A percentile compares a stretch with the other conserved stretches of the same genome.
Conservation (phyloP, 2,888 invertebrate species). For the Caenorhabditis angaria region DNA sequence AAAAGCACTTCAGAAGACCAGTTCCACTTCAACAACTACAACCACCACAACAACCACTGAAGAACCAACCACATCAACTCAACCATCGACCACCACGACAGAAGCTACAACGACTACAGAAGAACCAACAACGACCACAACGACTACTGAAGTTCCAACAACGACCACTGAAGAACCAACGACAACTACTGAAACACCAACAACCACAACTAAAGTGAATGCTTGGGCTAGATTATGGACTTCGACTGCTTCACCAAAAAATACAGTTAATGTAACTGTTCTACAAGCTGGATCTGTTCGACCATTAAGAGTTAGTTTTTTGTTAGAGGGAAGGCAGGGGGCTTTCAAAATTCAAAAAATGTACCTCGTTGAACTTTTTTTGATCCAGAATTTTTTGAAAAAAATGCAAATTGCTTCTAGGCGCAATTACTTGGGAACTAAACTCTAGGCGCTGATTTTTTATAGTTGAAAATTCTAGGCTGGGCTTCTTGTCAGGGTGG, state of each 20-base stretch:
- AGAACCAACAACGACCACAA: slow-evolving; percentile 30
- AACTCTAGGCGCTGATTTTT: no score
- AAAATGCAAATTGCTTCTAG: no score
- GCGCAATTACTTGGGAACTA: no score
- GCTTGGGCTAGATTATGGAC: slow-evolving; percentile 67
- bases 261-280: slow-evolving; percentile 64
- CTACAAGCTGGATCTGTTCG: slow-evolving; percentile 65
- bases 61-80: slow-evolving; percentile 22
- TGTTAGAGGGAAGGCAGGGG: no score
- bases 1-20: slow-evolving; percentile 32
- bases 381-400: no score
- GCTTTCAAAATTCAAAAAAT: no score
- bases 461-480: no score
- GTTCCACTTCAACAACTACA: slow-evolving; percentile 24
- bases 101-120: slow-evolving; percentile 36
- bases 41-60: slow-evolving; percentile 32
- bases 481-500: no score
- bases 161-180: slow-evolving; percentile 30
- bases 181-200: slow-evolving; percentile 31
- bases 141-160: slow-evolving; percentile 30
- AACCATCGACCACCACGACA: slow-evolving; percentile 38
- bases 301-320: slow-evolving; percentile 52
- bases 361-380: no score
- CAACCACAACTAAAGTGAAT: slow-evolving; percentile 43
- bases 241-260: slow-evolving; percentile 57